Conservation (phyloP, 1,140 invertebrate genomes). For the Trialeurodes vaporariorum region DNA sequence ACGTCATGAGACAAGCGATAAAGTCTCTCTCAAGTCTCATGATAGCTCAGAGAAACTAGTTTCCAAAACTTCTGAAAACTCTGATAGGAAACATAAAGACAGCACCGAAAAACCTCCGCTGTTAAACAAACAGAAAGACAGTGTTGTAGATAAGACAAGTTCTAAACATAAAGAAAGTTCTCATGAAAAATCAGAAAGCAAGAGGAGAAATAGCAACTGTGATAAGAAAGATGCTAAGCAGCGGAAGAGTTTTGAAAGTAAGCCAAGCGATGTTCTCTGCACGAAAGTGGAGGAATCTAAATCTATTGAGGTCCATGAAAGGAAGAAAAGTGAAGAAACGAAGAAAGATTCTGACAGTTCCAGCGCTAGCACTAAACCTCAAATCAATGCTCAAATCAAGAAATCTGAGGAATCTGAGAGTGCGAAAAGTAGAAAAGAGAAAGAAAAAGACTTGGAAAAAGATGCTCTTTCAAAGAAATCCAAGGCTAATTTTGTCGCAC, state of each 20-base stretch:
- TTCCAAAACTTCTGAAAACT: not conserved
- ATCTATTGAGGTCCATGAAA: constrained; percentile 5
- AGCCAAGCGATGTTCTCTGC: constrained; percentile 17
- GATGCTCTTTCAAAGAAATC: not conserved
- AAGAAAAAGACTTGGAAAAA: constrained; percentile 2
- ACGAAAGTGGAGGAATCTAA: constrained; percentile 17
- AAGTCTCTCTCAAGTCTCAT: not conserved
- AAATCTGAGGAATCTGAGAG: not conserved
- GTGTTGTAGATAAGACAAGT: not conserved
- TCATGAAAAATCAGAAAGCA: constrained; percentile 16
- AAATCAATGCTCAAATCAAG: not conserved
- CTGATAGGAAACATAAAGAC: not conserved
- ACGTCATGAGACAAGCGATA: not conserved
- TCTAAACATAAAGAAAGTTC: not conserved
- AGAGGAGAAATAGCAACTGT: not conserved
- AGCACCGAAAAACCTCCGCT: not conserved
- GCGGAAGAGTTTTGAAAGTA: constrained; percentile 14
- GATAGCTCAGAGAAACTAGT: not conserved
- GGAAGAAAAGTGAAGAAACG: constrained; percentile 2
- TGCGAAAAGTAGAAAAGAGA: constrained; percentile 8
- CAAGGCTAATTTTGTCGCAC: not conserved
- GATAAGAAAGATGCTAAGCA: constrained; percentile 12
- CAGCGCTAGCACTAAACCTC: not conserved
- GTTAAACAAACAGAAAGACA: not conserved
- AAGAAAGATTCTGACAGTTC: not conserved